Evolutionary conservation across 2,113 vertebrate genomes (phyloP).

Genomic region (Brevimyrus niger): DNA sequence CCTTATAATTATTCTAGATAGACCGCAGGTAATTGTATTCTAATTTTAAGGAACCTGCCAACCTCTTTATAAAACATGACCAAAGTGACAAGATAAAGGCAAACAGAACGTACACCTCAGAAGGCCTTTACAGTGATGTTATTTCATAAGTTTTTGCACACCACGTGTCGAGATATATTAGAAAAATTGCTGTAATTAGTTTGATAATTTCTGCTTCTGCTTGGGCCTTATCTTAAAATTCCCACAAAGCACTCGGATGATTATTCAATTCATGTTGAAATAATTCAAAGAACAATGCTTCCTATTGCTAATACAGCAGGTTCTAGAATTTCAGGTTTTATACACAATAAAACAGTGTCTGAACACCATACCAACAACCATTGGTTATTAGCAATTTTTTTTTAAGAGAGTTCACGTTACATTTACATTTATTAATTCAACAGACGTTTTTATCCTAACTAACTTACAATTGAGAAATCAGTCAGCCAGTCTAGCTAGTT

Average conservation of each 20-base stretch:
- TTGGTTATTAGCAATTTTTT: background rate
- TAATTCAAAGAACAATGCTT: background rate
- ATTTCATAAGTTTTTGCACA: background rate
- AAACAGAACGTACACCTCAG: background rate
- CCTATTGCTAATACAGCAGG: background rate
- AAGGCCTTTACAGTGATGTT: background rate
- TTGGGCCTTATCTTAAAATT: background rate
- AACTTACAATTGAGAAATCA: background rate
- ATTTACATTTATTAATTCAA: background rate
- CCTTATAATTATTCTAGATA: constrained; percentile 6
- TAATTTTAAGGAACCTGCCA: background rate
- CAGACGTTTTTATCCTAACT: background rate
- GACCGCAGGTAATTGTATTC: background rate
- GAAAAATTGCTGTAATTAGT: background rate
- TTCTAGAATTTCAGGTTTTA: background rate
- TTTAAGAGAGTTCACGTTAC: background rate
- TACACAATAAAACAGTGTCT: background rate
- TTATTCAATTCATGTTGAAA: background rate
- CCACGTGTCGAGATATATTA: background rate
- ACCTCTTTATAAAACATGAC: background rate
- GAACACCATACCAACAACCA: background rate
- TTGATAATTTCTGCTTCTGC: background rate
- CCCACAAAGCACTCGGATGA: background rate
- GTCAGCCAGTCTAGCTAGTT: background rate
- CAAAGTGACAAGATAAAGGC: background rate